Evolutionary conservation across 2,888 invertebrate species (phyloP).

Genomic region (Portevinia maculata): DNA sequence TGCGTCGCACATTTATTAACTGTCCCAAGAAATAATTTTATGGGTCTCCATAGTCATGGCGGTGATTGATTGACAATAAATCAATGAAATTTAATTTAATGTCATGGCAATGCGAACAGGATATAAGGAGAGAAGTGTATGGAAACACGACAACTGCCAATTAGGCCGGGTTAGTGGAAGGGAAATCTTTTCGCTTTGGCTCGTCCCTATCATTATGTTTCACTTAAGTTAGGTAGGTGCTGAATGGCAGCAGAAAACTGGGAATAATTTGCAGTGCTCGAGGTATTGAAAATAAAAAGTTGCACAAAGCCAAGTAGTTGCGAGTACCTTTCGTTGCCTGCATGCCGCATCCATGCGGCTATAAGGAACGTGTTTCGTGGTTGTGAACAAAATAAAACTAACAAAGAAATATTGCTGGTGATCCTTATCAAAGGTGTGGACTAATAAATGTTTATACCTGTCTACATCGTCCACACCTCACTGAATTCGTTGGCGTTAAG

Average conservation of each 20-base stretch:
- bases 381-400: no score
- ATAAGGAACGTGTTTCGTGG: no score
- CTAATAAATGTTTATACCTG: conserved; percentile 29
- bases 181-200: background rate
- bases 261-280: background rate
- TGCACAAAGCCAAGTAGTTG: background rate
- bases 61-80: conserved; percentile 66
- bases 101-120: conserved; percentile 46
- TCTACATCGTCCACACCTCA: conserved; percentile 33
- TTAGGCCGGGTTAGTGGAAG: conserved; percentile 12
- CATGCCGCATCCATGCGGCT: no score
- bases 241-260: conserved; percentile 11
- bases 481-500: conserved; percentile 9
- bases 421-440: conserved; percentile 46
- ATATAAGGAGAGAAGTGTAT: conserved; percentile 29
- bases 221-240: conserved; percentile 50
- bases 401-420: conserved; percentile 1
- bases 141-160: conserved; percentile 57
- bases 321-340: background rate
- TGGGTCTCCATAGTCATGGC: conserved; percentile 32
- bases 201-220: conserved; percentile 41
- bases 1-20: conserved; percentile 2
- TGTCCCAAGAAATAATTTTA: conserved; percentile 41
- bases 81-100: conserved; percentile 66
- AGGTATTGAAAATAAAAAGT: background rate